Evolutionary conservation across 2,113 vertebrate genomes (phyloP), one percentile per base, ranked within the genome.

Genomic region (Crotalus helleri): DNA sequence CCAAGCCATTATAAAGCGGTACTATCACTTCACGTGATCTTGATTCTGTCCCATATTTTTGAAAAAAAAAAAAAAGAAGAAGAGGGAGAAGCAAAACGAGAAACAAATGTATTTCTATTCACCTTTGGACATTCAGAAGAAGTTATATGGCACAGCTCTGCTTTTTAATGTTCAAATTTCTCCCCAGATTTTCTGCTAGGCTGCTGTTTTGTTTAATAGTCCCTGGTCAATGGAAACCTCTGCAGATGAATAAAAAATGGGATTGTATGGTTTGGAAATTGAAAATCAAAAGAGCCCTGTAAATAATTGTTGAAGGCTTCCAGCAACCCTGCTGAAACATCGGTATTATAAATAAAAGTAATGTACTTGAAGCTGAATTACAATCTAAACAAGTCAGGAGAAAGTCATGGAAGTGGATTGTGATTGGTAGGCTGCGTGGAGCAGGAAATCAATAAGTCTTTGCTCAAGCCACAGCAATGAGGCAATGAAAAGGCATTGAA

Each of bases 291-390:
- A 96, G 96, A 96, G 92, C 95, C 87, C 95, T 96, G 94, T 96
- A 97, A 93, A 97, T 97, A 97, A 97, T 97, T 96, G 92, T 2
- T n/a, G 87, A 94, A 0, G 5, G 96, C 97, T 97, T 81, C 90
- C 94, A 96, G 97, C 97, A 3, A 81, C 81, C 74, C 33, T 10
- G 89, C 69, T 51, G 91, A 92, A 93, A 94, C 29, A 61, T 92
- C 17, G 94, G 89, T 11, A 85, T 97, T 97, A 95, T 96, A 97
- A 98, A 97, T 97, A 96, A 97, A 95, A 95, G 96, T 97, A 97
- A 97, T 95, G 95, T 96, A 95, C 96, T 95, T 91, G 94, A 93
- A 95, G 44, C 91, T 94, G 97, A 94, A 92, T 94, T 94, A 95
- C 95, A 97, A 93, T 97, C 95, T 95, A 91, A 96, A 94, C 94